These are phyloP conservation scores for Heterochromis multidens DNA, from an alignment of 2,113 vertebrate genomes.

Conservation along the genomic window DNA sequence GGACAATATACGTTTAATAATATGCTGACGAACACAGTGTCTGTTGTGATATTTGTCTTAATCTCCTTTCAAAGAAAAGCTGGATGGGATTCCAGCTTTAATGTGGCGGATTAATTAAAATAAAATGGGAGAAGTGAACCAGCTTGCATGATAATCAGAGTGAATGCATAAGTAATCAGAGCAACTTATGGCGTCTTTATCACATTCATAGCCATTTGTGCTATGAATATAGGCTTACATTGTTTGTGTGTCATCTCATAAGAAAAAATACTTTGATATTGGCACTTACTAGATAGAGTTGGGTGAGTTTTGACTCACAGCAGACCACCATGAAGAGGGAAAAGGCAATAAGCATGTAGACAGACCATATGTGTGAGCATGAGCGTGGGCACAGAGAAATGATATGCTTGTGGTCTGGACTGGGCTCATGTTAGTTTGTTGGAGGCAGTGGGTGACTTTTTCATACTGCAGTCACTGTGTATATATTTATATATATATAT, in stretches of 20 bases:
- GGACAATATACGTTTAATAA: background rate
- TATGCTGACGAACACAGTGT: background rate
- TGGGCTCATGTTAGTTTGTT: constrained; percentile 44
- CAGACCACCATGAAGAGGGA: constrained; percentile 62
- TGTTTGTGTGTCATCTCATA: background rate
- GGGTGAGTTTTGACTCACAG: constrained; percentile 14
- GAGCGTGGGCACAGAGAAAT: constrained; percentile 59
- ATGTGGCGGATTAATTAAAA: background rate
- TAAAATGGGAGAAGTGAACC: background rate
- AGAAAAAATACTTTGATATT: constrained; percentile 1
- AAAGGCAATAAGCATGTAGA: constrained; percentile 50
- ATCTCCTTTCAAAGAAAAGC: background rate
- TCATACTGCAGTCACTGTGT: constrained; percentile 27
- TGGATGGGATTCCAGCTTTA: background rate
- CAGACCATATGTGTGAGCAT: constrained; percentile 61
- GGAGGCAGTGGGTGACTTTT: constrained; percentile 52
- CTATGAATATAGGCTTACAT: background rate
- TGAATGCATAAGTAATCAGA: background rate
- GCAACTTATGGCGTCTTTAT: background rate
- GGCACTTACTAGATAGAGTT: constrained; percentile 5
- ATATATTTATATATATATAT: background rate
- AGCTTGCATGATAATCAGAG: background rate
- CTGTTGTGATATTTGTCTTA: background rate
- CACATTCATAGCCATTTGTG: background rate
- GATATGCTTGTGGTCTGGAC: constrained; percentile 54